phyloP scores from a whole-genome alignment of 1,140 invertebrate species.

The Catajapyx aquilonaris region DNA sequence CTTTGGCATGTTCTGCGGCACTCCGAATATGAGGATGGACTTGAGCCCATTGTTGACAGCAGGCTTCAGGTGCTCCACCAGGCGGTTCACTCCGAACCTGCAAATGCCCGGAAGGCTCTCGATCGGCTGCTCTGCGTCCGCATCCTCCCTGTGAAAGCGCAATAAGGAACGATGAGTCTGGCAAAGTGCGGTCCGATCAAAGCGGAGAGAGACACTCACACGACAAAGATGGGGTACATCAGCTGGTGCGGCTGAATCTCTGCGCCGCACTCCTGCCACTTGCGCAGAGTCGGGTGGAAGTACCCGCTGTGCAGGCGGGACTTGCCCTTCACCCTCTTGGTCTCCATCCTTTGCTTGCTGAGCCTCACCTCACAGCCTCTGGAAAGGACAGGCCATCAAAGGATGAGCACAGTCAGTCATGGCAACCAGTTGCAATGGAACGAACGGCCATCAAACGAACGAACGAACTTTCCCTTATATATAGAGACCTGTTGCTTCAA shows the following conservation, averaged over 20 bases:
- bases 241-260: slow-evolving; percentile 55
- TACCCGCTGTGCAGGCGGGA: slow-evolving; percentile 59
- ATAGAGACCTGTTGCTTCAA: too few species aligned
- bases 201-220: slow-evolving; percentile 36
- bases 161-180: not conserved
- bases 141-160: slow-evolving; percentile 40
- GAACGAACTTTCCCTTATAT: too few species aligned
- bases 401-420: too few species aligned
- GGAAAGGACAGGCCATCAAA: too few species aligned
- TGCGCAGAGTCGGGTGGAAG: slow-evolving; percentile 55
- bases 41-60: slow-evolving; percentile 56
- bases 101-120: slow-evolving; percentile 69
- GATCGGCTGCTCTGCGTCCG: slow-evolving; percentile 54
- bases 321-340: too few species aligned
- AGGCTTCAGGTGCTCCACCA: slow-evolving; percentile 43
- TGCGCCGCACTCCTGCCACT: slow-evolving; percentile 56
- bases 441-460: too few species aligned
- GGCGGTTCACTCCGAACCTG: slow-evolving; percentile 59
- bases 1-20: slow-evolving; percentile 53
- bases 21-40: slow-evolving; percentile 76
- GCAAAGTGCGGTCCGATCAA: not conserved
- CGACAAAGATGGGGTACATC: slow-evolving; percentile 80
- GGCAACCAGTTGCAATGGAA: too few species aligned
- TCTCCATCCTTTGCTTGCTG: too few species aligned
- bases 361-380: too few species aligned